Evolutionary conservation across 2,113 vertebrate species (phyloP), one percentile per base, ranked within the genome.

Genomic region (Potamarius usumacintae): DNA sequence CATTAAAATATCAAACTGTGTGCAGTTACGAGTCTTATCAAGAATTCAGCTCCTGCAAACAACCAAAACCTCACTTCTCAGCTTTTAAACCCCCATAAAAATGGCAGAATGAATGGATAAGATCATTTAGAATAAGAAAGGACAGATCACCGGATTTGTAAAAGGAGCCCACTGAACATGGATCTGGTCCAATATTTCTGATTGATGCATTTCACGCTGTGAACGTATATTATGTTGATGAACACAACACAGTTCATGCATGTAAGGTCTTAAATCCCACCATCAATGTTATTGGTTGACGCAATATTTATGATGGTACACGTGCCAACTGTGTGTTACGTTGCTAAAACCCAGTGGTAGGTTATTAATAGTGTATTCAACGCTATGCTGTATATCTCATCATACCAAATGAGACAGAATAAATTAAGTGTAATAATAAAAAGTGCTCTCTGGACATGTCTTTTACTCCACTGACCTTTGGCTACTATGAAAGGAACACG

Each of bases 401-500:
- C 77, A 57, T 14, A 30, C 52, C 53, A 53, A 78, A 78, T 53
- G 22, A 53, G 50, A 52, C 22, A 58, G 25, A 78, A 78, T 17
- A 78, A 58, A 42, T 67, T 5, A 81, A 27, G n/a, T 10, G 10
- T 79, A 52, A 79, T 4, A 11, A 53, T 25, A 27, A 55, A 88
- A 84, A 84, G 74, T 62, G 74, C 62, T 80, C 12, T 88, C 11
- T 7, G 25, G n/a, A 3, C 20, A 17, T 58, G 53, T 58, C 20
- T 67, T 55, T 55, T 72, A 85, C 74, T 82, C 22, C 34, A 53
- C 25, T 17, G 55, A 74, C 58, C 85, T 69, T 71, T 60, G 27
- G 22, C 63, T 30, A 83, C 34, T 14, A n/a, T 15, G 14, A 83
- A 76, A 76, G 20, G 14, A 76, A 60, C 20, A 48, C 27, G n/a